Evolutionary conservation across 2,888 invertebrate species (phyloP), one percentile per base, ranked within the genome.

Genomic region (Calliopum simillimum): DNA sequence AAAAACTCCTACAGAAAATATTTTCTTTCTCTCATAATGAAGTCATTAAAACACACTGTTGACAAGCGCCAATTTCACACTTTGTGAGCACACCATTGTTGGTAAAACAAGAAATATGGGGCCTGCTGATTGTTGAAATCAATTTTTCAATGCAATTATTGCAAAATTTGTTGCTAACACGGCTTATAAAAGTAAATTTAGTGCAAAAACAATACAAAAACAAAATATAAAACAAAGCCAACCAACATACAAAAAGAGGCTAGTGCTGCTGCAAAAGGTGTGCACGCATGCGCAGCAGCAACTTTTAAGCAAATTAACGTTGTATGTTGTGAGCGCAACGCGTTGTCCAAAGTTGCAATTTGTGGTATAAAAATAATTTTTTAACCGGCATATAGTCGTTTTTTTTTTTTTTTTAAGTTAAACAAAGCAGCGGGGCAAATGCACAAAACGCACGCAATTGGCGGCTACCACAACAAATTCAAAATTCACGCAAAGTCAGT

Each of bases 131-230:
- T 51, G 51, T 11, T 51, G 14, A 21, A 51, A 51, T 19, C 51
- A n/a, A 51, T 51, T 51, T 51, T 19, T 51, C 51, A 51, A 11
- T 51, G 51, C 51, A 51, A 51, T 13, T n/a, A 51, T 51, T 51
- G 51, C 51, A n/a, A 51, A 14, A 51, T 51, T n/a, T 16, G 13
- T 2, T 51, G 47, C 11, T 16, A 16, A 8, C 14, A 14, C n/a
- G 12, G 51, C 21, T 51, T 51, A n/a, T 51, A 12, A 16, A 16
- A 21, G 13, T 16, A 21, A 11, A 11, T 51, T 19, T 4, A 12
- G 3, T 51, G 5, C 2, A 16, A 14, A 51, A 49, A 6, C 4
- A 2, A n/a, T 4, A 16, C 51, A n/a, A n/a, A n/a, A n/a, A n/a
- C n/a, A n/a, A n/a, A n/a, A n/a, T n/a, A n/a, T n/a, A n/a, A n/a